These are phyloP conservation scores for Eremophila alpestris DNA, from an alignment of 2,797 vertebrate species.

Conservation along the genomic window DNA sequence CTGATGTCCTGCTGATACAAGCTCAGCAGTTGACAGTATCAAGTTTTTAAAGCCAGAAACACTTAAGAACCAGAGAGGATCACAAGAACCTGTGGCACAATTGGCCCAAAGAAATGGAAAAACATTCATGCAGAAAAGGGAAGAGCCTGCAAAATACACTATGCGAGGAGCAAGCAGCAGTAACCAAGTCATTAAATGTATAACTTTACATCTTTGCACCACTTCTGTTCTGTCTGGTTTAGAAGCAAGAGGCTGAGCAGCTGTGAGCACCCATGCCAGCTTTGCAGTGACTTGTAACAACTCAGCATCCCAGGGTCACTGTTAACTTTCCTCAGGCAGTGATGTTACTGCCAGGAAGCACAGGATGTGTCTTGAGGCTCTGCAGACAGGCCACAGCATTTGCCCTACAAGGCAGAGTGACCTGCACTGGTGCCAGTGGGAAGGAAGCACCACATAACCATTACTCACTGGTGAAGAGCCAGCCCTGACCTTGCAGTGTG, in stretches of 20 bases:
- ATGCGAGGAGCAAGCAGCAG: neutral
- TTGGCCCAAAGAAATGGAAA: neutral
- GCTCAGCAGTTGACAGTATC: neutral
- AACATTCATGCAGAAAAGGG: neutral
- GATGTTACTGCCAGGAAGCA: neutral
- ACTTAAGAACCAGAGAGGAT: neutral
- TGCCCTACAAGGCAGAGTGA: accelerated
- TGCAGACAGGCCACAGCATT: neutral
- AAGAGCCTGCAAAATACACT: neutral
- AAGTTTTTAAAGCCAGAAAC: neutral
- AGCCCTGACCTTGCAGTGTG: neutral
- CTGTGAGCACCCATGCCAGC: neutral
- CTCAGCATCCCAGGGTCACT: neutral
- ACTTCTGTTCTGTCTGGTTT: neutral
- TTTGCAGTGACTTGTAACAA: neutral
- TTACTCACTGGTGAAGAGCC: accelerated
- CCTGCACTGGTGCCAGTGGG: neutral
- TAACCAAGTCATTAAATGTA: neutral
- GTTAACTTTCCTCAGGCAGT: too few relatives aligned
- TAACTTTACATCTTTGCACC: neutral
- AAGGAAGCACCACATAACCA: accelerated
- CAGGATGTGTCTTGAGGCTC: neutral
- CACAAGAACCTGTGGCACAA: neutral
- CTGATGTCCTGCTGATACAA: neutral
- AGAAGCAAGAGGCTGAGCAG: neutral